A percentile compares a stretch with the other conserved stretches of the same genome.
These are phyloP conservation scores for Rhynchophorus ferrugineus DNA, from an alignment of 1,140 invertebrate genomes.

Conservation along the genomic window DNA sequence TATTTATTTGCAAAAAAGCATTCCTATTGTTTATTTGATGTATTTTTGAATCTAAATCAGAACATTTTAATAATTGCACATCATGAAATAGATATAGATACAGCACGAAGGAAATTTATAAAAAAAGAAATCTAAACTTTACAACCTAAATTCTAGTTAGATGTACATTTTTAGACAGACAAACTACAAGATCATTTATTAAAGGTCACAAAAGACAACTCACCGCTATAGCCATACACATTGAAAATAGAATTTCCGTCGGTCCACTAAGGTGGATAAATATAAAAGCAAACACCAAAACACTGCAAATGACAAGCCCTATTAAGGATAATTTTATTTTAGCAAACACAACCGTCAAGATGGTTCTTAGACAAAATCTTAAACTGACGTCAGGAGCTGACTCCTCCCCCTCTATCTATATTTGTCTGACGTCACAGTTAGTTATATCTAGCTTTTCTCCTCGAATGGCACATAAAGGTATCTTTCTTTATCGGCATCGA, in stretches of 20 bases:
- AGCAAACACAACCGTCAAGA: constrained; percentile 29
- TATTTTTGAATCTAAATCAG: too few species aligned
- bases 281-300: constrained; percentile 15
- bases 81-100: too few species aligned
- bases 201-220: constrained; percentile 30
- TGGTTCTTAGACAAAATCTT: constrained; percentile 29
- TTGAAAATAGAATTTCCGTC: constrained; percentile 49
- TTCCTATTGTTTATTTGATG: too few species aligned
- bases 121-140: too few species aligned
- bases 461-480: not conserved
- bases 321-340: constrained; percentile 19
- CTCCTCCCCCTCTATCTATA: constrained; percentile 4
- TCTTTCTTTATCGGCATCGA: constrained; percentile 16
- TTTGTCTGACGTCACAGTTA: constrained; percentile 20
- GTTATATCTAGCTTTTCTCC: constrained; percentile 1
- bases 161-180: not conserved
- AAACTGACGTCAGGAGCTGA: constrained; percentile 22
- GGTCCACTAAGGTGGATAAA: constrained; percentile 29
- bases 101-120: too few species aligned
- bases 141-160: constrained; percentile 7
- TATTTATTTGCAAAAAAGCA: too few species aligned
- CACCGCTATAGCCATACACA: constrained; percentile 57
- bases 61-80: too few species aligned
- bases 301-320: constrained; percentile 18
- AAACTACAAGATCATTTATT: not conserved